phyloP scores from a whole-genome alignment of 1,140 invertebrate species.

The Mactra quadrangularis region DNA sequence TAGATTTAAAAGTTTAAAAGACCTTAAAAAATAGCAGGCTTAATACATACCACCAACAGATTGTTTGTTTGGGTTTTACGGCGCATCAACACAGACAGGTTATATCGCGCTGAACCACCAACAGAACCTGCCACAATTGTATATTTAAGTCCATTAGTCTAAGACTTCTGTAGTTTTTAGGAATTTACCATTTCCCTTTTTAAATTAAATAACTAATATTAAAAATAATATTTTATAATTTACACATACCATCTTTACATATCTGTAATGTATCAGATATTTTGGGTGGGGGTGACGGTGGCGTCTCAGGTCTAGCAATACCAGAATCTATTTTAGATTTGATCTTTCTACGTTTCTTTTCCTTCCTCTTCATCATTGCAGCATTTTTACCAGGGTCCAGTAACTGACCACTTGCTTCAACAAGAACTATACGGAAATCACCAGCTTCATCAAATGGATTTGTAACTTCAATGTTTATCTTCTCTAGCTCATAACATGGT shows the following conservation, averaged over 20 bases:
- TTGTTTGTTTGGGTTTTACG: no score
- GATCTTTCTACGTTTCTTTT: slow-evolving; percentile 71
- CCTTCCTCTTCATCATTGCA: slow-evolving; percentile 66
- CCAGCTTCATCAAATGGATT: slow-evolving; percentile 80
- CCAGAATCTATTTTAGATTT: slow-evolving; percentile 74
- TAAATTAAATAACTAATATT: no score
- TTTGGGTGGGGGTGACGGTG: slow-evolving; percentile 65
- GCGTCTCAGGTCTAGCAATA: slow-evolving; percentile 71
- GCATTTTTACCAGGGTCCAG: slow-evolving; percentile 65
- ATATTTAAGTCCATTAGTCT: no score
- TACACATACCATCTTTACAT: slow-evolving; percentile 60
- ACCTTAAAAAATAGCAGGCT: no score
- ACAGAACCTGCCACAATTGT: no score
- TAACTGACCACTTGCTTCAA: slow-evolving; percentile 75
- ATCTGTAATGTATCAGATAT: slow-evolving; percentile 59
- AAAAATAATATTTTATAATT: no score
- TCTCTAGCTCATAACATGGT: slow-evolving; percentile 81
- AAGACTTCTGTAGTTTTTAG: no score
- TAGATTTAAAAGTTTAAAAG: no score
- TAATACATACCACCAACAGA: no score
- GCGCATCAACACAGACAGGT: no score
- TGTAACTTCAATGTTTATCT: slow-evolving; percentile 77
- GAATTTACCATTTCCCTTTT: no score
- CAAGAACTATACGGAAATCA: slow-evolving; percentile 79
- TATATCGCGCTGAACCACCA: no score